These are phyloP conservation scores for Entelurus aequoreus DNA, from an alignment of 2,113 vertebrate species.

Conservation along the genomic window DNA sequence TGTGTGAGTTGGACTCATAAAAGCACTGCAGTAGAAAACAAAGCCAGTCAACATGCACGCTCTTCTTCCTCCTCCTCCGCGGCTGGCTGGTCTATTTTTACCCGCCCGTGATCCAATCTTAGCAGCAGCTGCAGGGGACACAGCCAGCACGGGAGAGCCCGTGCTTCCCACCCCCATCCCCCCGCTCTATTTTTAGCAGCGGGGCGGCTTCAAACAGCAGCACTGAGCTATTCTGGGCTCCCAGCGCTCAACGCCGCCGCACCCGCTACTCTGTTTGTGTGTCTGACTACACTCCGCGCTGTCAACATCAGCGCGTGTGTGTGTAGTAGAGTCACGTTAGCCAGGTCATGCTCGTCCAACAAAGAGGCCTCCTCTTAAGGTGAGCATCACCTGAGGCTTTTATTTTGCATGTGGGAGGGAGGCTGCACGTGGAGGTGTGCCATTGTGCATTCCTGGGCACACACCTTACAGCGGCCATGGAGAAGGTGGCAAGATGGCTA, in stretches of 20 bases:
- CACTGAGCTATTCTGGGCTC: slow-evolving; percentile 63
- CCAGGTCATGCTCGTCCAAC: slow-evolving; percentile 16
- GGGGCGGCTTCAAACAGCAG: slow-evolving; percentile 52
- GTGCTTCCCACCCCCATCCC: slow-evolving; percentile 42
- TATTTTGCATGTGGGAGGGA: neutral
- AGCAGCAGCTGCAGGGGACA: slow-evolving; percentile 55
- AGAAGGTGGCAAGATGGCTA: no score
- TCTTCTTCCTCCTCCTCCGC: slow-evolving; percentile 13
- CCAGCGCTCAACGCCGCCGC: slow-evolving; percentile 28
- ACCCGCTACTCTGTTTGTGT: slow-evolving; percentile 7
- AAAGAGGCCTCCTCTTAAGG: slow-evolving; percentile 3
- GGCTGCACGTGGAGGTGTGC: neutral
- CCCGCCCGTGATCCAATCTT: slow-evolving; percentile 66
- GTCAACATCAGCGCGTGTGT: slow-evolving; percentile 15
- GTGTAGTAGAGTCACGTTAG: slow-evolving; percentile 4
- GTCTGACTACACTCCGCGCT: slow-evolving; percentile 10
- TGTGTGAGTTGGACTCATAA: slow-evolving; percentile 1
- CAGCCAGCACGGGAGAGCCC: slow-evolving; percentile 64
- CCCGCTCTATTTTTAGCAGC: slow-evolving; percentile 67
- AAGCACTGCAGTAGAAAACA: slow-evolving; percentile 39
- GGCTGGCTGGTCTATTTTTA: slow-evolving; percentile 67
- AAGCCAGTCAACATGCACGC: slow-evolving; percentile 12
- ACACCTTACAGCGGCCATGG: no score
- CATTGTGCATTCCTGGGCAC: neutral
- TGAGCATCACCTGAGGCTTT: slow-evolving; percentile 7